A percentile compares a stretch with the other conserved stretches of the same genome.
Evolutionary conservation across 1,140 invertebrate genomes (phyloP).

Genomic region (Drosophila mojavensis): DNA sequence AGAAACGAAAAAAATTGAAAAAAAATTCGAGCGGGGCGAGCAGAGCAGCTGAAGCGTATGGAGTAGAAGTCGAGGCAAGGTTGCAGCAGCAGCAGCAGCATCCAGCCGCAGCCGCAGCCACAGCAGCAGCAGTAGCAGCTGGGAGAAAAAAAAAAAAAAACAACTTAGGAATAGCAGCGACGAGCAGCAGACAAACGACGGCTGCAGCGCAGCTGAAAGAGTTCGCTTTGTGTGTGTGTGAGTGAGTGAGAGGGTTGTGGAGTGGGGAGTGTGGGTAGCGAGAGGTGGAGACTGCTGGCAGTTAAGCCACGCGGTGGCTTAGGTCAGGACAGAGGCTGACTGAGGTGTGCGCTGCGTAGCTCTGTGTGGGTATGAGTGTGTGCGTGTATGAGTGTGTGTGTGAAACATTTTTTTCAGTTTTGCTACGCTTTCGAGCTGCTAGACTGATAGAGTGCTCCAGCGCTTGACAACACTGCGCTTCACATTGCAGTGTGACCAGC

Average conservation of each 20-base stretch:
- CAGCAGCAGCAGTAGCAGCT: not conserved
- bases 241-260: slow-evolving; percentile 21
- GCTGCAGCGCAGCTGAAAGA: slow-evolving; percentile 43
- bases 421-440: slow-evolving; percentile 7
- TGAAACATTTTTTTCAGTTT: slow-evolving; percentile 30
- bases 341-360: slow-evolving; percentile 53
- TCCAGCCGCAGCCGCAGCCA: slow-evolving; percentile 27
- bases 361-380: not conserved
- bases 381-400: slow-evolving; percentile 13
- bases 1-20: slow-evolving; percentile 40
- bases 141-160: slow-evolving; percentile 54
- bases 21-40: slow-evolving; percentile 27
- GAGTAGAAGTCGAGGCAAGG: slow-evolving; percentile 70
- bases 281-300: slow-evolving; percentile 55
- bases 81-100: slow-evolving; percentile 50
- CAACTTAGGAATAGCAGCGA: slow-evolving; percentile 72
- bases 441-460: slow-evolving; percentile 48
- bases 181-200: slow-evolving; percentile 56
- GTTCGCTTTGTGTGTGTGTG: slow-evolving; percentile 21
- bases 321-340: slow-evolving; percentile 73
- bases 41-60: slow-evolving; percentile 17
- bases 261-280: not conserved
- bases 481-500: not conserved
- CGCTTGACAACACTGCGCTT: not conserved
- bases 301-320: slow-evolving; percentile 78